phyloP scores from a whole-genome alignment of 2,888 invertebrate genomes.

The Limnephilus marmoratus region DNA sequence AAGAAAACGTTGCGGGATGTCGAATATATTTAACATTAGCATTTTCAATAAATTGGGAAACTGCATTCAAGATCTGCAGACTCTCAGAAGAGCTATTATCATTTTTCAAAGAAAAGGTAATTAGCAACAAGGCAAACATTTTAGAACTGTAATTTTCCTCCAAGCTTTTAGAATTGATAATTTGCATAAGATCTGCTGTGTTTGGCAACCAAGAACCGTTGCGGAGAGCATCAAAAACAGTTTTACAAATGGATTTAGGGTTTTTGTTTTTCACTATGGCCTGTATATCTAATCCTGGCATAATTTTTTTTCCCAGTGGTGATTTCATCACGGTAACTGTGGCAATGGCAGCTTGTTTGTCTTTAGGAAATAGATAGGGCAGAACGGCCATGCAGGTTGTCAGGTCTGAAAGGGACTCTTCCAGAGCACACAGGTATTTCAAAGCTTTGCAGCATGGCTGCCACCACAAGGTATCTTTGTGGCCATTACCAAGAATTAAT shows the following conservation, averaged over 20 bases:
- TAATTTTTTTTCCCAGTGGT: conserved; percentile 71
- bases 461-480: conserved; percentile 71
- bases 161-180: conserved; percentile 69
- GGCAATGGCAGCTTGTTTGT: conserved; percentile 69
- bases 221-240: conserved; percentile 71
- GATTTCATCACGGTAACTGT: conserved; percentile 72
- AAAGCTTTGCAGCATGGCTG: conserved; percentile 72
- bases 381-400: conserved; percentile 78
- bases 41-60: conserved; percentile 72
- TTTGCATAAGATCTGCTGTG: conserved; percentile 44
- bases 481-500: conserved; percentile 75
- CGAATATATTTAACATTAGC: conserved; percentile 71
- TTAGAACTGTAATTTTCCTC: conserved; percentile 68
- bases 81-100: conserved; percentile 68
- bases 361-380: conserved; percentile 80
- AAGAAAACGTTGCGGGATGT: conserved; percentile 69
- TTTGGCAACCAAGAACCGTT: conserved; percentile 67
- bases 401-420: conserved; percentile 75
- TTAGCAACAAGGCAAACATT: conserved; percentile 72
- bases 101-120: conserved; percentile 72
- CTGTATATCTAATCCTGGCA: conserved; percentile 67
- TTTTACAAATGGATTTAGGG: conserved; percentile 68
- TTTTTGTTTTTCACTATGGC: conserved; percentile 66
- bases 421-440: conserved; percentile 74
- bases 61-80: conserved; percentile 72